A percentile compares a stretch with the other conserved stretches of the same genome.
These are phyloP conservation scores for Oreochromis tanganicae DNA, from an alignment of 2,113 vertebrate species.

Conservation along the genomic window DNA sequence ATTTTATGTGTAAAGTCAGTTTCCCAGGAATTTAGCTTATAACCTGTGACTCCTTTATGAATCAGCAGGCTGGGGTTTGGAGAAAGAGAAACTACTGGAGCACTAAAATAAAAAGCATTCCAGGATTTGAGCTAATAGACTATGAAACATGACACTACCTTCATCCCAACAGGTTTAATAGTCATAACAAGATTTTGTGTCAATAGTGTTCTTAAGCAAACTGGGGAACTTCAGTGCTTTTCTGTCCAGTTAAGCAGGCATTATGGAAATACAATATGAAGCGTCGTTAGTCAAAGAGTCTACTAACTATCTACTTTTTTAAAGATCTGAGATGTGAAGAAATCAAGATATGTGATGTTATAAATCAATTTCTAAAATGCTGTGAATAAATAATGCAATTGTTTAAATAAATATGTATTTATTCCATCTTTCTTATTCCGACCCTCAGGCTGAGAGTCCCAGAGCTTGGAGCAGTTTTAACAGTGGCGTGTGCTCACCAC, in stretches of 20 bases:
- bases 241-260: neutral
- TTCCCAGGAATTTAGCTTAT: neutral
- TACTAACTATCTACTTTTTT: neutral
- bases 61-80: neutral
- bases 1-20: neutral
- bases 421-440: neutral
- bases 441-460: neutral
- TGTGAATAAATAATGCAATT: neutral
- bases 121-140: neutral
- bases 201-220: neutral
- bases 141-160: neutral
- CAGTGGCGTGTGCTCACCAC: neutral
- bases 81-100: neutral
- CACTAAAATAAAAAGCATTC: neutral
- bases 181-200: neutral
- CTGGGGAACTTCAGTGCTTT: neutral
- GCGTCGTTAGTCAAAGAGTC: neutral
- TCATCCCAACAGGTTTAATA: neutral
- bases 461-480: neutral
- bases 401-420: neutral
- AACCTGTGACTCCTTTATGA: neutral
- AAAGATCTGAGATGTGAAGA: neutral
- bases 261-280: neutral
- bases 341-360: neutral
- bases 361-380: neutral